Percentiles rank a stretch among this genome's conserved stretches.
These are phyloP conservation scores for Andricus quercusramuli DNA, from an alignment of 2,888 invertebrate genomes.

Conservation along the genomic window DNA sequence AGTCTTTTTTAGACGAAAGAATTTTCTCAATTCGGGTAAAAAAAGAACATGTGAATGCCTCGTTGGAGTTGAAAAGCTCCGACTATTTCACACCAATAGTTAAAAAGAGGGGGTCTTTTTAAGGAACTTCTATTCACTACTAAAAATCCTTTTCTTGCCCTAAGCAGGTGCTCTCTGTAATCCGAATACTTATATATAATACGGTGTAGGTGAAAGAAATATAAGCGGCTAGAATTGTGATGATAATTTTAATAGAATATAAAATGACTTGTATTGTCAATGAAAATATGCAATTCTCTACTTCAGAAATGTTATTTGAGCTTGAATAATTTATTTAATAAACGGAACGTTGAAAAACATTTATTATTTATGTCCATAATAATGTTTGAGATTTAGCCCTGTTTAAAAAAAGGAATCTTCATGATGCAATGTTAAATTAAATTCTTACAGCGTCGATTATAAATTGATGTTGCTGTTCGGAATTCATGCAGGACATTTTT, in stretches of 20 bases:
- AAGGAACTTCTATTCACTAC: slow-evolving; percentile 29
- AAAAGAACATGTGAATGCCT: slow-evolving; percentile 27
- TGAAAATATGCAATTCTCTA: background rate
- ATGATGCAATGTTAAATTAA: too few relatives aligned
- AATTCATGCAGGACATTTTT: background rate
- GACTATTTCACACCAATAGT: slow-evolving; percentile 38
- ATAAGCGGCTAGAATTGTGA: slow-evolving; percentile 3
- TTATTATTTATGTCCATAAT: background rate
- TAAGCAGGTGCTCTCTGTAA: slow-evolving; percentile 37
- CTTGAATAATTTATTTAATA: background rate
- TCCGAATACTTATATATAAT: slow-evolving; percentile 14
- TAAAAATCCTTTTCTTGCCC: slow-evolving; percentile 36
- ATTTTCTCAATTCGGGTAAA: slow-evolving; percentile 38
- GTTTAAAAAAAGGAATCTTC: too few relatives aligned
- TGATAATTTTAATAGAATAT: slow-evolving; percentile 30
- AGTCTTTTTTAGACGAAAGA: slow-evolving; percentile 14
- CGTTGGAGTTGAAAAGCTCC: slow-evolving; percentile 34
- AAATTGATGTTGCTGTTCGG: too few relatives aligned
- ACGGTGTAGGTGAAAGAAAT: slow-evolving; percentile 5
- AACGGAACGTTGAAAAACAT: background rate
- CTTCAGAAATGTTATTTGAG: background rate
- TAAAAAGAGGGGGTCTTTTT: slow-evolving; percentile 15
- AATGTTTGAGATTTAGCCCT: background rate
- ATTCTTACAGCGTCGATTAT: too few relatives aligned
- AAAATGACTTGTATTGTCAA: slow-evolving; percentile 32